Conservation (phyloP, 92 coral and sea anemone species). For the Metridium senile region DNA sequence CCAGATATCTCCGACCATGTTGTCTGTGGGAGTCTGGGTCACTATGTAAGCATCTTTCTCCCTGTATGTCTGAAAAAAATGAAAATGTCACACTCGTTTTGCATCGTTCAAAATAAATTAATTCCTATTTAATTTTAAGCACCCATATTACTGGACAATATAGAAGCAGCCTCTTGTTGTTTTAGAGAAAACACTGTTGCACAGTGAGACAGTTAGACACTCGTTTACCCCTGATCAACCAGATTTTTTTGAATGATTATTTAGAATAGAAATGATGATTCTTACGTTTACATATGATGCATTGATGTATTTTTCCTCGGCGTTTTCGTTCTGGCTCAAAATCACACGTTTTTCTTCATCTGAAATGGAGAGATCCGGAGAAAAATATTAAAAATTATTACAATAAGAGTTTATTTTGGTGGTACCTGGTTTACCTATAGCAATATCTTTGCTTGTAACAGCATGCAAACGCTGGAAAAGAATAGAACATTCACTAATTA, state of each 20-base stretch:
- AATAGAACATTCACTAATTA: too few species aligned
- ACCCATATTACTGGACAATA: too few species aligned
- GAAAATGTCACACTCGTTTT: too few species aligned
- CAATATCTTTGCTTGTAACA: conserved; percentile 2
- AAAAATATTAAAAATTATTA: neutral
- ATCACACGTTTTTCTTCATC: conserved; percentile 17
- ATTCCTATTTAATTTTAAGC: too few species aligned
- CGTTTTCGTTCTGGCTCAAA: neutral
- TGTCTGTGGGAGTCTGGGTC: conserved; percentile 74
- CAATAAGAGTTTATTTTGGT: neutral
- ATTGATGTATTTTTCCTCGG: conserved; percentile 27
- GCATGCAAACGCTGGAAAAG: conserved; percentile 13
- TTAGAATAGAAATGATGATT: too few species aligned
- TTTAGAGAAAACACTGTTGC: too few species aligned
- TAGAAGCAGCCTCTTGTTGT: too few species aligned
- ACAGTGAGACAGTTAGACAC: too few species aligned
- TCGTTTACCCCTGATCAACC: too few species aligned
- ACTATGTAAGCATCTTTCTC: conserved; percentile 64
- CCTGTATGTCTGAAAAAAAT: conserved; percentile 42
- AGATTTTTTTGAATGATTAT: too few species aligned
- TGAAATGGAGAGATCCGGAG: conserved; percentile 4
- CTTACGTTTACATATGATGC: conserved; percentile 33
- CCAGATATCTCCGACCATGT: conserved; percentile 77
- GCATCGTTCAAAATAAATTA: too few species aligned
- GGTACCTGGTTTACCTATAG: neutral